These are phyloP conservation scores for Halichondria panicea DNA, from an alignment of 37 sponge, comb jelly and placozoan species.

Conservation along the genomic window DNA sequence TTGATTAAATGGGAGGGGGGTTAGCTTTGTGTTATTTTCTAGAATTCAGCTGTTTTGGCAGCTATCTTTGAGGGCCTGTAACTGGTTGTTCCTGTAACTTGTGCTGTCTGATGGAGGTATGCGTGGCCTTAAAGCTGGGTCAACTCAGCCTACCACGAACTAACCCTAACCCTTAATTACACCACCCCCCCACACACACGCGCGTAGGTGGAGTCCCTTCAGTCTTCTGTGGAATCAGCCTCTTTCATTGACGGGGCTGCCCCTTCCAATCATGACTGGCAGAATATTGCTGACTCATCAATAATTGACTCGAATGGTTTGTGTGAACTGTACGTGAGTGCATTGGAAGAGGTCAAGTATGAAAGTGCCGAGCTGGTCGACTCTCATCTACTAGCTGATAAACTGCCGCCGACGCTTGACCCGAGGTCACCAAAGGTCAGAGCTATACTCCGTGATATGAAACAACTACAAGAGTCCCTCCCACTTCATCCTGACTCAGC, in stretches of 20 bases:
- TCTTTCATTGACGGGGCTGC: neutral
- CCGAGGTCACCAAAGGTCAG: slow-evolving; percentile 71
- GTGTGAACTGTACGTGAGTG: slow-evolving; percentile 54
- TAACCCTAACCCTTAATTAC: no score
- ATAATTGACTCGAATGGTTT: slow-evolving; percentile 24
- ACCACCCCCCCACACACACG: neutral
- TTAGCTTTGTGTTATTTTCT: no score
- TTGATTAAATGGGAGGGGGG: no score
- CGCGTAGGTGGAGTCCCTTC: neutral
- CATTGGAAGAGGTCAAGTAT: slow-evolving; percentile 68
- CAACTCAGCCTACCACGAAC: no score
- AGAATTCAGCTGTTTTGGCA: no score
- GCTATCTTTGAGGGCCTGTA: no score
- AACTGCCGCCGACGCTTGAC: slow-evolving; percentile 44
- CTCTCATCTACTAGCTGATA: slow-evolving; percentile 36
- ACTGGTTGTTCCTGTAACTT: no score
- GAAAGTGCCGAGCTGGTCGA: slow-evolving; percentile 52
- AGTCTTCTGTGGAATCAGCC: neutral
- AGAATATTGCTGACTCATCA: slow-evolving; percentile 13
- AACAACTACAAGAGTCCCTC: slow-evolving; percentile 62
- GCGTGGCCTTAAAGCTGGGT: no score
- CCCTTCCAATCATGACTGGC: slow-evolving; percentile 9
- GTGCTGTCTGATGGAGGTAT: no score
- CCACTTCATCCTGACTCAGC: slow-evolving; percentile 87
- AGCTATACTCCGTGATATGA: slow-evolving; percentile 80